phyloP scores from a whole-genome alignment of 2,113 vertebrate genomes.

The Pao palembangensis region DNA sequence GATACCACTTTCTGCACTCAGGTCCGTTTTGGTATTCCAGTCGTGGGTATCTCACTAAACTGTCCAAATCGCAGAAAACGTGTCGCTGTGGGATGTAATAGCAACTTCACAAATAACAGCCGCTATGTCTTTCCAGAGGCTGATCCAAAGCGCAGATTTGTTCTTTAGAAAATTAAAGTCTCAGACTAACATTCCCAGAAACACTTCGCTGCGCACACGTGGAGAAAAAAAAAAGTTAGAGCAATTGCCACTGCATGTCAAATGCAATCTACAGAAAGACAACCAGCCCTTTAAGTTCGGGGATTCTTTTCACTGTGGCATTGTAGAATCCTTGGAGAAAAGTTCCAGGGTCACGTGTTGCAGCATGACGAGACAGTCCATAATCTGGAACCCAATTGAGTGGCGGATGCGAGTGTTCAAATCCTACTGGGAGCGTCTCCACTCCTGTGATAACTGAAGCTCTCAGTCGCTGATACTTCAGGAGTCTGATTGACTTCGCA shows the following conservation, averaged over 20 bases:
- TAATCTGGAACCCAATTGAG: conserved; percentile 44
- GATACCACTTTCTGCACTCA: conserved; percentile 7
- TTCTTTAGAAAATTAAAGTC: conserved; percentile 15
- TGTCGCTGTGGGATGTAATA: conserved; percentile 16
- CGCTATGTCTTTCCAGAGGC: conserved; percentile 47
- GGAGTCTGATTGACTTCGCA: conserved; percentile 66
- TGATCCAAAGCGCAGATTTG: conserved; percentile 32
- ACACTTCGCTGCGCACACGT: conserved; percentile 9
- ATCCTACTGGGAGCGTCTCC: conserved; percentile 58
- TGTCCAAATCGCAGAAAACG: conserved; percentile 34
- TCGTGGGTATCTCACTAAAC: conserved; percentile 35
- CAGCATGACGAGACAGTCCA: conserved; percentile 58
- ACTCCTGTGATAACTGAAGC: conserved; percentile 64
- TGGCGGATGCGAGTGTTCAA: conserved; percentile 48
- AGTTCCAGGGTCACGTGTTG: conserved; percentile 40
- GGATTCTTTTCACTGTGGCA: conserved; percentile 39
- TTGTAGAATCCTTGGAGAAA: conserved; percentile 52
- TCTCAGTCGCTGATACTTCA: conserved; percentile 66
- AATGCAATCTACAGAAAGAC: conserved; percentile 36
- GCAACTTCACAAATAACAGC: conserved; percentile 35
- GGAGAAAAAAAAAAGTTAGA: neutral
- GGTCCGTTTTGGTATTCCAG: conserved; percentile 52
- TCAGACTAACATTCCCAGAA: conserved; percentile 41
- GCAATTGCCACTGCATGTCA: conserved; percentile 37
- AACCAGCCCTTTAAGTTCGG: conserved; percentile 27